Evolutionary conservation across 2,797 vertebrate genomes (phyloP).

Genomic region (Bovichtus diacanthus): DNA sequence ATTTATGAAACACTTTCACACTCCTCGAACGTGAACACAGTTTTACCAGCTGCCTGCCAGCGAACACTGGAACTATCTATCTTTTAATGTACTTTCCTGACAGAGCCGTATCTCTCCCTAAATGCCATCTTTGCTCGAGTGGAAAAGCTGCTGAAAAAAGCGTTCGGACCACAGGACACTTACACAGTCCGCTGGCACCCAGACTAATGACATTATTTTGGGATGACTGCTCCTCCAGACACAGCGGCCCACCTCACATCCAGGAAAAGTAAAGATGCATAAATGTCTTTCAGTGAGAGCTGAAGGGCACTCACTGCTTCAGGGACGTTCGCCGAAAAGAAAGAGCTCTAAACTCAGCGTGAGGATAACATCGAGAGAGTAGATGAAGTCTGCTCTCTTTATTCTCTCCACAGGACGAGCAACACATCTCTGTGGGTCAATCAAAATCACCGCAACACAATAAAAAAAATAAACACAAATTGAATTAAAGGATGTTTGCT

Average conservation of each 20-base stretch:
- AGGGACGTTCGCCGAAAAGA: no score
- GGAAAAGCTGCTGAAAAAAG: slow-evolving; percentile 46
- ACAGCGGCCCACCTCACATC: neutral
- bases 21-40: neutral
- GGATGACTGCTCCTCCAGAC: slow-evolving; percentile 18
- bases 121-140: neutral
- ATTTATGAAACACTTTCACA: neutral
- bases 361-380: no score
- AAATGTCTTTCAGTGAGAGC: slow-evolving; percentile 15
- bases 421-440: neutral
- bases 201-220: slow-evolving; percentile 42
- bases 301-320: neutral
- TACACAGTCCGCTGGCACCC: slow-evolving; percentile 33
- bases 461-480: neutral
- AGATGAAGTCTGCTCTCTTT: neutral
- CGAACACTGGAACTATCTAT: neutral
- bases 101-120: neutral
- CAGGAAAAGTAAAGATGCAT: slow-evolving; percentile 5
- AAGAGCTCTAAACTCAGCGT: no score
- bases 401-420: neutral
- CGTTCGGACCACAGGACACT: slow-evolving; percentile 17
- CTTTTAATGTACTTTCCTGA: neutral
- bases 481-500: neutral
- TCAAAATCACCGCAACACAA: slow-evolving; percentile 4
- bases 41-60: neutral